These are phyloP conservation scores for Troides oblongomaculatus DNA, from an alignment of 2,888 invertebrate genomes.

Conservation along the genomic window DNA sequence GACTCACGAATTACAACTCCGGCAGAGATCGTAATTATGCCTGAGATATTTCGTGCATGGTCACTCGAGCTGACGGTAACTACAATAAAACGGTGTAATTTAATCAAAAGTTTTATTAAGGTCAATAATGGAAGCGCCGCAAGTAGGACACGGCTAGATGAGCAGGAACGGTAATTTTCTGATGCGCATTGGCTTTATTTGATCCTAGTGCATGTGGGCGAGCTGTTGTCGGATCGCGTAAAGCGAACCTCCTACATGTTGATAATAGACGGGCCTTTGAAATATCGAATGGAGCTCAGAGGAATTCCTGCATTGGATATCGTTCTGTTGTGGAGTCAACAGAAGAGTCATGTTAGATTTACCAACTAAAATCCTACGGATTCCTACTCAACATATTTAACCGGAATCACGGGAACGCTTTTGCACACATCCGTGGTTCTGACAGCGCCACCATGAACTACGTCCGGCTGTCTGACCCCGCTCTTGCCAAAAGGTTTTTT, in stretches of 20 bases:
- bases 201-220: conserved; percentile 16
- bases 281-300: neutral
- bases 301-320: neutral
- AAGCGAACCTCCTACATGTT: neutral
- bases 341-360: too few relatives aligned
- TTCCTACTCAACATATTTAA: too few relatives aligned
- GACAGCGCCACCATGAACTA: too few relatives aligned
- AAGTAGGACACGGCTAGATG: conserved; percentile 25
- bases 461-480: too few relatives aligned
- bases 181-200: conserved; percentile 14
- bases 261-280: neutral
- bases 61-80: conserved; percentile 56
- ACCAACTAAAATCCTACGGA: too few relatives aligned
- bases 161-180: conserved; percentile 15
- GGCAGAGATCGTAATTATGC: conserved; percentile 71
- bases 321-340: neutral
- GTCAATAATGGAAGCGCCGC: conserved; percentile 45
- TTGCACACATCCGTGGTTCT: too few relatives aligned
- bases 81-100: conserved; percentile 58
- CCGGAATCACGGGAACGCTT: too few relatives aligned
- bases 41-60: conserved; percentile 69
- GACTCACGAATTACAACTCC: conserved; percentile 78
- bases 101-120: conserved; percentile 62
- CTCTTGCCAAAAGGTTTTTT: too few relatives aligned
- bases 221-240: conserved; percentile 11